Percentiles rank a stretch among this genome's conserved stretches.
phyloP scores from a whole-genome alignment of 2,888 invertebrate species.

The Cephonodes hylas region DNA sequence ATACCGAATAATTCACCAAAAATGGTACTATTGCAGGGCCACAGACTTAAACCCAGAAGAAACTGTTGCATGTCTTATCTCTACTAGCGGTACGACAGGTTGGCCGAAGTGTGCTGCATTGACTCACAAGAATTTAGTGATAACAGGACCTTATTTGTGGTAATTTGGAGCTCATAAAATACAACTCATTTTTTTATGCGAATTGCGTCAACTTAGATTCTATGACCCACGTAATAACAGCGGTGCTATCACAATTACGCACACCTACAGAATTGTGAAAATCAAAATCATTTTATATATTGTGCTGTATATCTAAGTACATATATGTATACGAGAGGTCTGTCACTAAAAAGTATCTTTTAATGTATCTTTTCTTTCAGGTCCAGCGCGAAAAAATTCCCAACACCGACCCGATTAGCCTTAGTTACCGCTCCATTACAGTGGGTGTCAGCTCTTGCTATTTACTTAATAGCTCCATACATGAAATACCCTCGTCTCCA shows the following conservation, averaged over 20 bases:
- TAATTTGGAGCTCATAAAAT: too few relatives aligned
- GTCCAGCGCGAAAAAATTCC: slow-evolving; percentile 39
- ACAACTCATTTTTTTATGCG: too few relatives aligned
- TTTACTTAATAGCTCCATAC: slow-evolving; percentile 40
- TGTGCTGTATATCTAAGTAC: too few relatives aligned
- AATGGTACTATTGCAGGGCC: slow-evolving; percentile 40
- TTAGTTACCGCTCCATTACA: slow-evolving; percentile 49
- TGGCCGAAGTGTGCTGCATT: slow-evolving; percentile 32
- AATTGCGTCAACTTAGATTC: too few relatives aligned
- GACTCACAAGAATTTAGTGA: slow-evolving; percentile 28
- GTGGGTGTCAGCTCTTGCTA: slow-evolving; percentile 50
- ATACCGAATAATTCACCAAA: too few relatives aligned
- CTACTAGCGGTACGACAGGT: slow-evolving; percentile 40
- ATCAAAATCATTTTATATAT: too few relatives aligned
- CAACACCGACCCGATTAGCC: slow-evolving; percentile 39
- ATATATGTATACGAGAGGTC: too few relatives aligned
- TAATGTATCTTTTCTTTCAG: slow-evolving; percentile 37
- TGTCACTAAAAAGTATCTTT: too few relatives aligned
- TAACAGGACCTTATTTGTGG: slow-evolving; percentile 29
- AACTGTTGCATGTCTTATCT: slow-evolving; percentile 26
- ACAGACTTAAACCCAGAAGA: slow-evolving; percentile 32
- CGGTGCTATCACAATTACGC: too few relatives aligned
- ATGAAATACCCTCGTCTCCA: slow-evolving; percentile 46
- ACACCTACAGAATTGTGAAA: too few relatives aligned
- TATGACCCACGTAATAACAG: too few relatives aligned